Evolutionary conservation across 2,113 vertebrate species (phyloP).

Genomic region (Tragulus kanchil): DNA sequence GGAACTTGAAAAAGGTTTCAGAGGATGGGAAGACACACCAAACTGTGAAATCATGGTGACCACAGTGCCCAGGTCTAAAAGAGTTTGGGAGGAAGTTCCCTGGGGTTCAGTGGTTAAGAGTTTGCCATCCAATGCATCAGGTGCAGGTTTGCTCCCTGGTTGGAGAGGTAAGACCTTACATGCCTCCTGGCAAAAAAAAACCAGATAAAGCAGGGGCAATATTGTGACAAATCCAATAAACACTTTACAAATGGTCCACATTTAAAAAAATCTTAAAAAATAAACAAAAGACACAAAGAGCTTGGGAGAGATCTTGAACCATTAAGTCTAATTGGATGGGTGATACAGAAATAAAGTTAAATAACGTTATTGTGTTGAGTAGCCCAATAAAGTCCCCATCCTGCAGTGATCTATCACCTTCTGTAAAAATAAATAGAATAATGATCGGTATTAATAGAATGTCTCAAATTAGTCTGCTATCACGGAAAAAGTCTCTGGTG

Average conservation of each 20-base stretch:
- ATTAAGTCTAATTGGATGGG: background rate
- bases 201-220: background rate
- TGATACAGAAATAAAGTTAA: background rate
- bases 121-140: background rate
- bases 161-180: background rate
- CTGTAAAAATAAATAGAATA: background rate
- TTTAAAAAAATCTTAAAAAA: background rate
- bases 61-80: background rate
- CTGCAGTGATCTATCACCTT: background rate
- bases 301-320: background rate
- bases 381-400: background rate
- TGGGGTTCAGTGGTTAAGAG: background rate
- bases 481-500: background rate
- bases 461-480: background rate
- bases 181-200: background rate
- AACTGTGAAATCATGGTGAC: background rate
- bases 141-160: background rate
- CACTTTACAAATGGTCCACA: background rate
- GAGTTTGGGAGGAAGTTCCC: background rate
- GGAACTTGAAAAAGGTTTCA: background rate
- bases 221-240: background rate
- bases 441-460: background rate
- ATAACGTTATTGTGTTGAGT: background rate
- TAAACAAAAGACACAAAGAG: background rate
- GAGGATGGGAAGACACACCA: background rate